Conservation (phyloP, 2,797 vertebrate species). For the Myotis pilosus region DNA sequence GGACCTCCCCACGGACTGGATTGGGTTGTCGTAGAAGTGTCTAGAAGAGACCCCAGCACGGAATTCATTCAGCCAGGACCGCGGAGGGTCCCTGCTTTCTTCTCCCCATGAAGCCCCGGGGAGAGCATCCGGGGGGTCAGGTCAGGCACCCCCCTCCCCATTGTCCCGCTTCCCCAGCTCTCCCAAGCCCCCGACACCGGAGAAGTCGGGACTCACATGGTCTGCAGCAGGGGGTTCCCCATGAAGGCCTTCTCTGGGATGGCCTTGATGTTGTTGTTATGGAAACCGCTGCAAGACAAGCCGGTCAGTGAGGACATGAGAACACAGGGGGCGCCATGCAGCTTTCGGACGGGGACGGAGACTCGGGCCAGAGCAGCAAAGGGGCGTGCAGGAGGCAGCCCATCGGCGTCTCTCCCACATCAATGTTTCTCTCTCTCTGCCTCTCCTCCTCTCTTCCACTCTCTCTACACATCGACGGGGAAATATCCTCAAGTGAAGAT, state of each 20-base stretch:
- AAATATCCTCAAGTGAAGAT: too few relatives aligned
- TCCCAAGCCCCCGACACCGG: background rate
- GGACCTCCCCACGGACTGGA: slow-evolving; percentile 95
- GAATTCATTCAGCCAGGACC: background rate
- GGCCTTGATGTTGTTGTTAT: slow-evolving; percentile 96
- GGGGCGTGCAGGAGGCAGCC: background rate
- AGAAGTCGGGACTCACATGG: slow-evolving; percentile 89
- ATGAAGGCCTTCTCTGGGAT: slow-evolving; percentile 95
- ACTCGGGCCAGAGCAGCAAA: background rate
- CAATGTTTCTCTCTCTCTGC: too few relatives aligned
- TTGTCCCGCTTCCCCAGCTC: fast-evolving
- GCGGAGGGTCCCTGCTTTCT: background rate
- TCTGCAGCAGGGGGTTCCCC: slow-evolving; percentile 95
- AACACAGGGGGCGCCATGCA: background rate
- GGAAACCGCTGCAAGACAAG: slow-evolving; percentile 90
- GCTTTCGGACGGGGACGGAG: background rate
- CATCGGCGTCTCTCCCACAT: too few relatives aligned
- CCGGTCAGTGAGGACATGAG: background rate
- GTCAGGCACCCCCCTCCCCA: background rate
- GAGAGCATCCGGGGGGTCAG: background rate
- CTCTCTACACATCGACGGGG: too few relatives aligned
- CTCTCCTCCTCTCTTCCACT: too few relatives aligned
- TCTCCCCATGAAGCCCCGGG: background rate
- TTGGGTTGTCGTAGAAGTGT: slow-evolving; percentile 96
- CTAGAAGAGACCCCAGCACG: slow-evolving; percentile 81